phyloP scores from a whole-genome alignment of 2,113 vertebrate species.

The Onychorhynchus coronatus region DNA sequence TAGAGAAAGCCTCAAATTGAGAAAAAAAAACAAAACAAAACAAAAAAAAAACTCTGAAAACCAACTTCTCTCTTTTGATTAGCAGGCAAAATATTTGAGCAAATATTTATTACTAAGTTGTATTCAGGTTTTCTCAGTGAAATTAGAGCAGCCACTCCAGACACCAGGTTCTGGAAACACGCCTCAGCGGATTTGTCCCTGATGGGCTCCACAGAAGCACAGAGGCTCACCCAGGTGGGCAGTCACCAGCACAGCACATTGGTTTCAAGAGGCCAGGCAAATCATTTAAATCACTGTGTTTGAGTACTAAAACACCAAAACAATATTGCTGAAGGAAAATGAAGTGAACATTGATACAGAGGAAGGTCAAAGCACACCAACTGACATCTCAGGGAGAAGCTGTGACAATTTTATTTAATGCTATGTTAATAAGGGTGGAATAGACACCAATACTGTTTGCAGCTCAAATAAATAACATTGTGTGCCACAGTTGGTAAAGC shows the following conservation, averaged over 20 bases:
- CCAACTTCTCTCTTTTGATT: not conserved
- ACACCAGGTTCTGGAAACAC: not conserved
- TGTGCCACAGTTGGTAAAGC: not conserved
- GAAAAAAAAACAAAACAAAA: not conserved
- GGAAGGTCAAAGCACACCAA: not conserved
- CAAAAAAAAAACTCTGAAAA: not conserved
- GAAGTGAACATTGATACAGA: not conserved
- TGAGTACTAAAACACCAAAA: not conserved
- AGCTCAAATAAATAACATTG: not conserved
- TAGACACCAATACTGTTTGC: not conserved
- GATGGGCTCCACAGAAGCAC: not conserved
- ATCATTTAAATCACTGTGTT: not conserved
- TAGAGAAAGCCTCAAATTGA: not conserved
- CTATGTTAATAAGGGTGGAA: not conserved
- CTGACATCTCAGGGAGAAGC: not conserved
- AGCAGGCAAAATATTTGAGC: not conserved
- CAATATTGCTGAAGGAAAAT: not conserved
- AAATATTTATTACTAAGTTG: not conserved
- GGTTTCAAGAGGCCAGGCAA: not conserved
- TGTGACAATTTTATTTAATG: not conserved
- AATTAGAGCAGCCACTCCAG: not conserved
- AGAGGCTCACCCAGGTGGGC: not conserved
- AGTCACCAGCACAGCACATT: rapidly evolving
- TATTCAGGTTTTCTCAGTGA: not conserved
- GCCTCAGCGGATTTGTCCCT: not conserved